These are phyloP conservation scores for Mya arenaria DNA, from an alignment of 1,140 invertebrate genomes.

Conservation along the genomic window DNA sequence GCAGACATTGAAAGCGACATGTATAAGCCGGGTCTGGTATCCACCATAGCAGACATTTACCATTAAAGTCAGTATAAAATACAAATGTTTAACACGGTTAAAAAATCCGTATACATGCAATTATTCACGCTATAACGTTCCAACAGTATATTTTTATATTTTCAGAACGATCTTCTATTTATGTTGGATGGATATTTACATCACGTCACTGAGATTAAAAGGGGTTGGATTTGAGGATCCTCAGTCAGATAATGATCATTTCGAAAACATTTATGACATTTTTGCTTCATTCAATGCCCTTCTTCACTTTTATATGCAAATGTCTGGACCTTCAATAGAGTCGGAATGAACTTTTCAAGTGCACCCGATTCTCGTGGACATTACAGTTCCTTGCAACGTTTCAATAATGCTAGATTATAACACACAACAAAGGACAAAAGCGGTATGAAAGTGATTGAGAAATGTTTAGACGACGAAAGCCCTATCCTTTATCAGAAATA, in stretches of 20 bases:
- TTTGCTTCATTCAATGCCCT: constrained; percentile 11
- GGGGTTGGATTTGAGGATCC: constrained; percentile 67
- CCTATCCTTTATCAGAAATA: constrained; percentile 53
- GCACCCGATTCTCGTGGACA: constrained; percentile 63
- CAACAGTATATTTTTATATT: too few relatives aligned
- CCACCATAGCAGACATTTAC: too few relatives aligned
- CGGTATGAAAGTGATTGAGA: constrained; percentile 57
- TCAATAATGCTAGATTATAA: constrained; percentile 2
- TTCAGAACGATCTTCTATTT: too few relatives aligned
- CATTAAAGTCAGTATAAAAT: too few relatives aligned
- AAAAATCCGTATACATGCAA: too few relatives aligned
- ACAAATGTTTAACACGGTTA: too few relatives aligned
- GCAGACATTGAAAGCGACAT: not conserved
- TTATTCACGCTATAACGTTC: too few relatives aligned
- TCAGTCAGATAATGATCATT: constrained; percentile 64
- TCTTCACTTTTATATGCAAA: constrained; percentile 48
- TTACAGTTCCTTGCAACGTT: constrained; percentile 46
- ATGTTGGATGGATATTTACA: too few relatives aligned
- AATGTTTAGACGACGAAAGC: constrained; percentile 66
- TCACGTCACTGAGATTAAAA: constrained; percentile 27
- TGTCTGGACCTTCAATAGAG: constrained; percentile 60
- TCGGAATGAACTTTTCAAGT: constrained; percentile 32
- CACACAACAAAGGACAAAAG: not conserved
- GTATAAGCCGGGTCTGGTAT: too few relatives aligned
- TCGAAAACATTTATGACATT: constrained; percentile 55